These are phyloP conservation scores for Spilosoma lubricipeda DNA, from an alignment of 2,888 invertebrate genomes.

Conservation along the genomic window DNA sequence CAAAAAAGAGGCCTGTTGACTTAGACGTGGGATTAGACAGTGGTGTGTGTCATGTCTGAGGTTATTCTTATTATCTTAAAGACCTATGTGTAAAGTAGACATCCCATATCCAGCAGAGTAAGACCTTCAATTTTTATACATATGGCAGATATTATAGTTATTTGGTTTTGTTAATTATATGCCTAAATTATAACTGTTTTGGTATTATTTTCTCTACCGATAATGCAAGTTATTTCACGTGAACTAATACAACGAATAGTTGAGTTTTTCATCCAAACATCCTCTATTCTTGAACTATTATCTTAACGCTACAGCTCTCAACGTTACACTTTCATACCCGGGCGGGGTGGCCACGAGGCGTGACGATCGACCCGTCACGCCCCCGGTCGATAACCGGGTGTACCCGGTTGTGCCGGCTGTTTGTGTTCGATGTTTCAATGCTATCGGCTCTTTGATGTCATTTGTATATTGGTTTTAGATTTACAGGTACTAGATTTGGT, in stretches of 20 bases:
- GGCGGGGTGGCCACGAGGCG: constrained; percentile 66
- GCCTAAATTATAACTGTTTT: too few relatives aligned
- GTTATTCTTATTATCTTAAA: too few relatives aligned
- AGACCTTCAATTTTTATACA: too few relatives aligned
- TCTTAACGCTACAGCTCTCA: constrained; percentile 24
- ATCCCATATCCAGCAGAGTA: too few relatives aligned
- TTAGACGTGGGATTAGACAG: too few relatives aligned
- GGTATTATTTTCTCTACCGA: not conserved
- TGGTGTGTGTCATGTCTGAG: too few relatives aligned
- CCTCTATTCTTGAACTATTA: constrained; percentile 14
- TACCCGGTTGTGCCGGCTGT: constrained; percentile 35
- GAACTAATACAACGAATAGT: not conserved
- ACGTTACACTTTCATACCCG: constrained; percentile 49
- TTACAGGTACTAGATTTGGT: not conserved
- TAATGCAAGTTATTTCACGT: not conserved
- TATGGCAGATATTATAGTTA: too few relatives aligned
- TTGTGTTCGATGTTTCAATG: constrained; percentile 17
- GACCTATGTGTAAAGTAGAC: too few relatives aligned
- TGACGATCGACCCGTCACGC: constrained; percentile 80
- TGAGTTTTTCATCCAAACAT: not conserved
- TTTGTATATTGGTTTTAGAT: constrained; percentile 5
- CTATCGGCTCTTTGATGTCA: constrained; percentile 20
- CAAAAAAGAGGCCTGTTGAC: too few relatives aligned
- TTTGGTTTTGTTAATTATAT: too few relatives aligned
- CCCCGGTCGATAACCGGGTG: constrained; percentile 55